phyloP scores from a whole-genome alignment of 2,113 vertebrate genomes.

The Phaethon lepturus region DNA sequence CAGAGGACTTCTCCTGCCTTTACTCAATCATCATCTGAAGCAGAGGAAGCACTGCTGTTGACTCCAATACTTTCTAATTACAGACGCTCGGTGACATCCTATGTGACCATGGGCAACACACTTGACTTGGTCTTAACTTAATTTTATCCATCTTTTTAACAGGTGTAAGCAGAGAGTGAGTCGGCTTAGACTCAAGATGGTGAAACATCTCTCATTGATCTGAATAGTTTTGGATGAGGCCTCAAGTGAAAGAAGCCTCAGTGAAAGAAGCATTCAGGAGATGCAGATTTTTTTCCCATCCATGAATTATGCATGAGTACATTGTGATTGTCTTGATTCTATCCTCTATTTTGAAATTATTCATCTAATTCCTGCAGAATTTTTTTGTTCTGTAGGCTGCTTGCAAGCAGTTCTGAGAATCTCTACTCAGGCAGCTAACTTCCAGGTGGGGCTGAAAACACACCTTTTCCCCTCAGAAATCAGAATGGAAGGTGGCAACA shows the following conservation, averaged over 20 bases:
- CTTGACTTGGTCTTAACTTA: not conserved
- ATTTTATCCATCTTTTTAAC: not conserved
- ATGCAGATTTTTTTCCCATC: not conserved
- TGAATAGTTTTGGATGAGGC: constrained; percentile 16
- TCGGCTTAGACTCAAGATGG: not conserved
- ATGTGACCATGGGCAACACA: fast-evolving
- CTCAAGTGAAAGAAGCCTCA: constrained; percentile 13
- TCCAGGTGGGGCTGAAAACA: not conserved
- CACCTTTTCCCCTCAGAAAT: not conserved
- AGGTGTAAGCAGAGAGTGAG: not conserved
- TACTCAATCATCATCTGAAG: not conserved
- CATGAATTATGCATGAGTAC: constrained; percentile 60
- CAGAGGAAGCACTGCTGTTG: not conserved
- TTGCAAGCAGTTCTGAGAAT: constrained; percentile 1
- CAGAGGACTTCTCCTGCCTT: not conserved
- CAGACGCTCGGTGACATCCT: not conserved
- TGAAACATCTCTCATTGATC: constrained; percentile 28
- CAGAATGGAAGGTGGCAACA: not conserved
- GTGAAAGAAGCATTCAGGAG: constrained; percentile 50
- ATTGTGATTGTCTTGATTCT: constrained; percentile 58
- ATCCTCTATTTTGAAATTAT: constrained; percentile 43
- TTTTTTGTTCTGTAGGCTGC: not conserved
- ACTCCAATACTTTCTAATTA: not conserved
- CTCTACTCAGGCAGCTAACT: not conserved
- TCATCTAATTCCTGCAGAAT: constrained; percentile 26